These are phyloP conservation scores for Drosophila anomalata DNA, from an alignment of 2,888 invertebrate species.

Conservation along the genomic window DNA sequence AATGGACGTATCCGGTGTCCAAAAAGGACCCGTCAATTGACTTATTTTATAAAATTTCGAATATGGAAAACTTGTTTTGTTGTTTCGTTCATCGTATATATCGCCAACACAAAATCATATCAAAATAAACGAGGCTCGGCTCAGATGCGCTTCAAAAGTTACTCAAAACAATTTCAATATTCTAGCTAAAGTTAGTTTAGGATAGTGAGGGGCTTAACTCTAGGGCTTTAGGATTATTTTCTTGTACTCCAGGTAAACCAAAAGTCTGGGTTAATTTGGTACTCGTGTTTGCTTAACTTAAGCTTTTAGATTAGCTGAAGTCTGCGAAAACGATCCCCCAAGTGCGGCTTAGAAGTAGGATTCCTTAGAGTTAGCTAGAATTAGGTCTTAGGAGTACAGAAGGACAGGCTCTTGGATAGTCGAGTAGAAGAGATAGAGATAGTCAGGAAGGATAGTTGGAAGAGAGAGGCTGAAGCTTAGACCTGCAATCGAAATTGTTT, in stretches of 20 bases:
- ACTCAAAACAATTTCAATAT: constrained; percentile 74
- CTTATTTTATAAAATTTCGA: constrained; percentile 48
- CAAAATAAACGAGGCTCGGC: constrained; percentile 39
- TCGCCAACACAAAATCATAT: constrained; percentile 54
- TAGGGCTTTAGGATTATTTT: constrained; percentile 11
- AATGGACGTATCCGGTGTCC: constrained; percentile 45
- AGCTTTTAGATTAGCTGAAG: background rate
- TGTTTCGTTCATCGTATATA: constrained; percentile 51
- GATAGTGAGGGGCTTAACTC: constrained; percentile 60
- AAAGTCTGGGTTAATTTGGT: background rate
- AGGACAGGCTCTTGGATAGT: constrained; percentile 56
- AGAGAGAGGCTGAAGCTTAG: constrained; percentile 68
- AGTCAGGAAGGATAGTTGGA: constrained; percentile 57
- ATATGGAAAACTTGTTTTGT: constrained; percentile 77
- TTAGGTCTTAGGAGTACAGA: constrained; percentile 53
- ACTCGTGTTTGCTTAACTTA: background rate
- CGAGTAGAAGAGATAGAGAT: constrained; percentile 52
- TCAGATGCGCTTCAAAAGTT: constrained; percentile 32
- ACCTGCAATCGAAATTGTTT: constrained; percentile 70
- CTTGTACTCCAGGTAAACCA: constrained; percentile 1
- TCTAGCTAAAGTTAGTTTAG: constrained; percentile 72
- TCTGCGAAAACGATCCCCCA: background rate
- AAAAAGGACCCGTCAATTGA: constrained; percentile 53
- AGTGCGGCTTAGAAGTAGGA: constrained; percentile 42
- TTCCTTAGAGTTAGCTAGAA: constrained; percentile 44